Conservation (phyloP, 2,113 vertebrate species). For the Arenaria interpres region DNA sequence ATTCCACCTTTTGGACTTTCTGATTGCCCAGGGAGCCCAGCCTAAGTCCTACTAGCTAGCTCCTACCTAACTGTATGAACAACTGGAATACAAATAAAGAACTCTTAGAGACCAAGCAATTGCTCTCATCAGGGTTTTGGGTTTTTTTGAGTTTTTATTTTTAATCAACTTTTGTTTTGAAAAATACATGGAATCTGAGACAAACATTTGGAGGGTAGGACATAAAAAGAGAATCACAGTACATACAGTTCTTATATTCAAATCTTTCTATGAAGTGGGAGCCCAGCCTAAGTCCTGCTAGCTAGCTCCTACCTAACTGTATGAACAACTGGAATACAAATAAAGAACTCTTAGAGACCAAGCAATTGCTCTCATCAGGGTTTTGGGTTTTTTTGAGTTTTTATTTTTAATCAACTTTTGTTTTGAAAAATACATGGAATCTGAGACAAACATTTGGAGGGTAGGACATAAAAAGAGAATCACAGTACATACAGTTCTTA, state of each 20-base stretch:
- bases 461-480: neutral
- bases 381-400: neutral
- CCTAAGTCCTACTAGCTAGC: neutral
- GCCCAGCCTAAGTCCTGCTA: neutral
- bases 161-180: neutral
- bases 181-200: neutral
- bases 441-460: neutral
- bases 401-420: neutral
- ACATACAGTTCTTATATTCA: neutral
- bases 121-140: neutral
- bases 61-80: neutral
- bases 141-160: neutral
- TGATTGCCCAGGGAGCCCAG: neutral
- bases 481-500: neutral
- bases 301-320: neutral
- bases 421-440: neutral
- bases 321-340: neutral
- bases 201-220: neutral
- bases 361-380: rapidly evolving
- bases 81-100: neutral
- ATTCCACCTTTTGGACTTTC: neutral
- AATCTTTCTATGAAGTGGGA: neutral
- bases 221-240: neutral
- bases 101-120: rapidly evolving
- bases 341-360: neutral